Evolutionary conservation across 2,113 vertebrate genomes (phyloP), one percentile per base, ranked within the genome.

Genomic region (Epinephelus moara): DNA sequence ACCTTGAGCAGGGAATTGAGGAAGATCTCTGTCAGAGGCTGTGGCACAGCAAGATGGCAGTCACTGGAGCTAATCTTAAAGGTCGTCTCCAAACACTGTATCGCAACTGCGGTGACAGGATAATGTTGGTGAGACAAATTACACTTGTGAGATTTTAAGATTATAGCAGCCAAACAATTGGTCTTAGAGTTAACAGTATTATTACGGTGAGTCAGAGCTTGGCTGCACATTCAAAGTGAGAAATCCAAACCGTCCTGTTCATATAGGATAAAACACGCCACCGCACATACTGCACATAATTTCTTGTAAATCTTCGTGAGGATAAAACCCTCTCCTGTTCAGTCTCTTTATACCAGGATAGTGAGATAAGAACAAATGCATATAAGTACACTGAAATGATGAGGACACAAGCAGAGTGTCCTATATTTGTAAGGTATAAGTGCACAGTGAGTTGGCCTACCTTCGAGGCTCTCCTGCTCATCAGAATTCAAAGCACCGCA

Each of bases 381-480:
- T 1, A 6, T 71, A 7, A 17, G 25, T 12, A 19, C 2, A 62
- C 21, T 70, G 63, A 64, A 45, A 15, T 14, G 57, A 37, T 70
- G 49, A 27, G 60, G 21, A 25, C 17, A 23, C 2, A 49, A 75
- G 53, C 64, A 37, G 27, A 15, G 13, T 61, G 60, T 67, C 59
- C 45, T 68, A 15, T 17, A 30, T 82, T 56, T 56, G 25, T 8
- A 53, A 66, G 42, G 30, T 47, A 0, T 4, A 37, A 19, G 69
- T 21, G 59, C 62, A 42, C 49, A 4, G 64, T 10, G 69, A 69
- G 37, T 10, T 1, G 61, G 75, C 85, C 63, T 93, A 99, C 98
- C 98, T 97, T 99, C 98, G 49, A 99, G 96, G 91, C 98, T 99
- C 94, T 99, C 98, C 93, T 97, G 97, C 92, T 99, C 98, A 91